Conservation (phyloP, 2,113 vertebrate genomes). For the Corvus hawaiiensis region DNA sequence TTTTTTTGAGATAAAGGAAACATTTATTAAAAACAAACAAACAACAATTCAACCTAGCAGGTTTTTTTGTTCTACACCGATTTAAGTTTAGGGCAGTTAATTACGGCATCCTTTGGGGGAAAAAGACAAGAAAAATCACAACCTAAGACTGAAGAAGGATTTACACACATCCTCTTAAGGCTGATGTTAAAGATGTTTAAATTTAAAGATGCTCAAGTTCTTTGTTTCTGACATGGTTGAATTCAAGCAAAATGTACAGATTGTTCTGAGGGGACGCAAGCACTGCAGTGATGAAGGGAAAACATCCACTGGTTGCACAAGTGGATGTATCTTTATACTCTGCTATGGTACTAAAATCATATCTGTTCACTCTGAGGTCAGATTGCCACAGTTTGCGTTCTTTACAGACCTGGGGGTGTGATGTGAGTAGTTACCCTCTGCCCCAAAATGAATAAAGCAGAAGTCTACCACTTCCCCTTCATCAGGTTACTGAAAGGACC, state of each 20-base stretch:
- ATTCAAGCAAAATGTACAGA: accelerated
- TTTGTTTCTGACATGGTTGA: not conserved
- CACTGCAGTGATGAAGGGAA: not conserved
- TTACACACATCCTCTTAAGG: not conserved
- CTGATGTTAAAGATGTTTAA: not conserved
- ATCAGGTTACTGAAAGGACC: not conserved
- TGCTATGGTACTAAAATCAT: accelerated
- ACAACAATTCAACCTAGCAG: not conserved
- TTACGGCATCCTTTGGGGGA: accelerated
- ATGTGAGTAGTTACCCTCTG: not conserved
- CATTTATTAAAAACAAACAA: not conserved
- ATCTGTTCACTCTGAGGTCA: not conserved
- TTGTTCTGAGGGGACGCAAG: not conserved
- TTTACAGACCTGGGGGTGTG: not conserved
- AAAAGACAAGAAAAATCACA: not conserved
- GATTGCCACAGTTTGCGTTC: not conserved
- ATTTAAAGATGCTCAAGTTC: not conserved
- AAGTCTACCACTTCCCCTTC: not conserved
- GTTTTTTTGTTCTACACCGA: not conserved
- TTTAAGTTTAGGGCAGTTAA: not conserved
- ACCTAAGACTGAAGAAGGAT: not conserved
- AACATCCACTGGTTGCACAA: not conserved
- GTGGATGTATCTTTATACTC: not conserved
- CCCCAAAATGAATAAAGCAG: not conserved
- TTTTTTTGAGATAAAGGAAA: not conserved